Percentiles rank a stretch among this genome's conserved stretches.
Evolutionary conservation across 2,113 vertebrate genomes (phyloP).

Genomic region (Rhombomys opimus): DNA sequence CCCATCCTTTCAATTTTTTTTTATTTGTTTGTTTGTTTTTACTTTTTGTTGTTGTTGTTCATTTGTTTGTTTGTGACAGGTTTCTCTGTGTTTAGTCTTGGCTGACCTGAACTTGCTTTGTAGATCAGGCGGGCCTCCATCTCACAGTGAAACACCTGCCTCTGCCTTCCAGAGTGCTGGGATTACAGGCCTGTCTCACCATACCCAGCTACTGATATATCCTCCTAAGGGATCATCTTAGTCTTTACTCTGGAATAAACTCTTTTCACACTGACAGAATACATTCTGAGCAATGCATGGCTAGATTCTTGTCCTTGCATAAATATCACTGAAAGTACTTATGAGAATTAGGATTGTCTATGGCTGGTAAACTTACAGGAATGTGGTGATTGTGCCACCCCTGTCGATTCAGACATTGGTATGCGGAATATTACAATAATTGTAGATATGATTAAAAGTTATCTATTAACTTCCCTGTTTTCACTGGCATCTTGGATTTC

Average conservation of each 20-base stretch:
- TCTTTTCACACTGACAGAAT: fast-evolving
- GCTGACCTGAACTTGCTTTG: no score
- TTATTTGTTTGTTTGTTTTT: no score
- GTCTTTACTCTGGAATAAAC: not conserved
- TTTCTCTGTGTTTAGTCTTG: no score
- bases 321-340: not conserved
- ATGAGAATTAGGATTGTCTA: not conserved
- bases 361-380: not conserved
- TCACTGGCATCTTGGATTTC: not conserved
- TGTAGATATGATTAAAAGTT: not conserved
- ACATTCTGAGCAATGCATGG: not conserved
- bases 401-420: not conserved
- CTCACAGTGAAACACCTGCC: no score
- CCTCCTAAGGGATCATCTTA: not conserved
- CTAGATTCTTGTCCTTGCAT: not conserved
- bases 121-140: no score
- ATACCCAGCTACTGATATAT: no score
- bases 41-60: no score
- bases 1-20: no score
- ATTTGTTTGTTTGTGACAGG: no score
- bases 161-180: no score
- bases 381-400: not conserved
- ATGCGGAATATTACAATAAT: not conserved
- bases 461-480: not conserved
- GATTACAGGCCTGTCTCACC: no score